Evolutionary conservation across 2,888 invertebrate genomes (phyloP).

Genomic region (Toxonevra muliebris): DNA sequence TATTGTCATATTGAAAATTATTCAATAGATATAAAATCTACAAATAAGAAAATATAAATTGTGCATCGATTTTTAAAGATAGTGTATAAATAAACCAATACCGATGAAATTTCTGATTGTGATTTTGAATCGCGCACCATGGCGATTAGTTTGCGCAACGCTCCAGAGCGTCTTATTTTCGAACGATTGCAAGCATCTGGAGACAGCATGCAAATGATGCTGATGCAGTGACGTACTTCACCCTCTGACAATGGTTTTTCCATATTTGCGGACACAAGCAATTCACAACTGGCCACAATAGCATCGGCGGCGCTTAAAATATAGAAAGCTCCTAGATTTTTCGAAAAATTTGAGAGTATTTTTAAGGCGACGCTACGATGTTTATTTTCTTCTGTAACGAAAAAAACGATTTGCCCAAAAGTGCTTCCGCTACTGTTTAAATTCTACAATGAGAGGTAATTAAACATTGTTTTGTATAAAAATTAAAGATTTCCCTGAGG

Average conservation of each 20-base stretch:
- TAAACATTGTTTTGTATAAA: background rate
- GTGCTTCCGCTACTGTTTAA: slow-evolving; percentile 44
- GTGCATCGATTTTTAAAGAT: background rate
- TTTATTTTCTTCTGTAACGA: slow-evolving; percentile 55
- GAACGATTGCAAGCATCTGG: slow-evolving; percentile 63
- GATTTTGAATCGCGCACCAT: slow-evolving; percentile 57
- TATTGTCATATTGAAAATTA: slow-evolving; percentile 65
- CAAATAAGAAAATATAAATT: background rate
- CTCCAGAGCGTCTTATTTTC: slow-evolving; percentile 63
- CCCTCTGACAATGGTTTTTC: slow-evolving; percentile 52
- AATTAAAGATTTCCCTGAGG: too few species aligned
- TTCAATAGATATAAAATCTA: slow-evolving; percentile 64
- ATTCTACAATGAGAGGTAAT: slow-evolving; percentile 26
- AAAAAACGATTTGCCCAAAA: slow-evolving; percentile 58
- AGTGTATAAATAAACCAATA: slow-evolving; percentile 34
- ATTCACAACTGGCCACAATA: slow-evolving; percentile 59
- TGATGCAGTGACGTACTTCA: slow-evolving; percentile 60
- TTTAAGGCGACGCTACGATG: slow-evolving; percentile 57
- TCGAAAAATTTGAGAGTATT: slow-evolving; percentile 62
- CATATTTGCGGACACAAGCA: slow-evolving; percentile 56
- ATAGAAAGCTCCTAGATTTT: slow-evolving; percentile 53
- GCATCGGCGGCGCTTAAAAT: slow-evolving; percentile 60
- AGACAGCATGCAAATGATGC: slow-evolving; percentile 60
- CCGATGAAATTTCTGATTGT: slow-evolving; percentile 57
- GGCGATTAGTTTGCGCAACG: slow-evolving; percentile 57